Evolutionary conservation across 37 sponge, comb jelly and placozoan genomes (phyloP).

Genomic region (Spongilla lacustris): DNA sequence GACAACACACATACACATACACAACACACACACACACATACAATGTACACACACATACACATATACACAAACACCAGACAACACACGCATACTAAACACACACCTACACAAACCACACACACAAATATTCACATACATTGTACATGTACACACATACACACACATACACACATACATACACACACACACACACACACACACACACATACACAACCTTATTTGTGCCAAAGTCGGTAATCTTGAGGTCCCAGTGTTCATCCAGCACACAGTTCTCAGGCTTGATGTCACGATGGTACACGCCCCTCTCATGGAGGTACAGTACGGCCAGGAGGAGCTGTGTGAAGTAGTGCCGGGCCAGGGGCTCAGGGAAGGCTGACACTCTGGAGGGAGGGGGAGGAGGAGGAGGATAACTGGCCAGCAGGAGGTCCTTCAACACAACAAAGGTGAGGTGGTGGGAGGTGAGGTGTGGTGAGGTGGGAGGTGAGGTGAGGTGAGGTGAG

Average conservation of each 20-base stretch:
- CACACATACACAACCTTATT: slow-evolving; percentile 63
- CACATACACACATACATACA: neutral
- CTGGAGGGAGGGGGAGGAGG: neutral
- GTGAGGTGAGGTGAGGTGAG: no score
- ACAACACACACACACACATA: neutral
- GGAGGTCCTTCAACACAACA: no score
- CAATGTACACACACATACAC: neutral
- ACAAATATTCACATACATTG: neutral
- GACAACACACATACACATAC: neutral
- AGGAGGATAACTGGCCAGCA: neutral
- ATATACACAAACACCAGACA: no score
- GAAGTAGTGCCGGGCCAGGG: slow-evolving; percentile 80
- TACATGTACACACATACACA: neutral
- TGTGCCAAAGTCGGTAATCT: slow-evolving; percentile 87
- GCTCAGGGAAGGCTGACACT: slow-evolving; percentile 59
- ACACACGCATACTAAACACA: neutral
- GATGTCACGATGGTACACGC: slow-evolving; percentile 83
- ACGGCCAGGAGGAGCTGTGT: slow-evolving; percentile 76
- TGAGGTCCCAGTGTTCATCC: slow-evolving; percentile 74
- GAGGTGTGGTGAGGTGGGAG: no score
- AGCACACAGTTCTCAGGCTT: slow-evolving; percentile 88
- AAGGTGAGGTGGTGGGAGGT: no score
- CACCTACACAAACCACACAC: neutral
- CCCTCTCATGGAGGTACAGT: slow-evolving; percentile 79
- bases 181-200: neutral